Conservation (phyloP, 2,888 invertebrate species). For the Silvanus unidentatus region DNA sequence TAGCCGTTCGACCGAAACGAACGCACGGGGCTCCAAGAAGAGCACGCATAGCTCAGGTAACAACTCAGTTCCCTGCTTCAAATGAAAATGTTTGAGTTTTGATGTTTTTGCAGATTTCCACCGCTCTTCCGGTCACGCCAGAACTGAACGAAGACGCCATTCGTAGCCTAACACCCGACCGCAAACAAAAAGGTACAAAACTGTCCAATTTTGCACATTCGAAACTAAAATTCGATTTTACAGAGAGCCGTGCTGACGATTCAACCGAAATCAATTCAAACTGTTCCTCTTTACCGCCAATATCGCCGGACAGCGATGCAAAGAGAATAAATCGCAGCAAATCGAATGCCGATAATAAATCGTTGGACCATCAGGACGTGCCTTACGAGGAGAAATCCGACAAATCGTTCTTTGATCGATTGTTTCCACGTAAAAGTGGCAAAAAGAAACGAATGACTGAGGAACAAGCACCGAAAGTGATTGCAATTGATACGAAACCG, state of each 20-base stretch:
- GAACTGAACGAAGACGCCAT: constrained; percentile 72
- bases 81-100: too few relatives aligned
- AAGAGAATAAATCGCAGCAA: constrained; percentile 51
- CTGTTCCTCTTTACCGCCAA: constrained; percentile 60
- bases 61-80: too few relatives aligned
- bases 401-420: constrained; percentile 59
- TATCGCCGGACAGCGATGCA: constrained; percentile 47
- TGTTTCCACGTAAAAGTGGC: constrained; percentile 64
- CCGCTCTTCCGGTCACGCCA: constrained; percentile 64
- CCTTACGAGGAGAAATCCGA: constrained; percentile 49
- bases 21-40: constrained; percentile 69
- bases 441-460: constrained; percentile 47
- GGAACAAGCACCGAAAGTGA: constrained; percentile 3
- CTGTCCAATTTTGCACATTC: too few relatives aligned
- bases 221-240: too few relatives aligned
- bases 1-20: constrained; percentile 68
- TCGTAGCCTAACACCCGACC: constrained; percentile 59
- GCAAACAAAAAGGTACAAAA: too few relatives aligned
- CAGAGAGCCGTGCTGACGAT: too few relatives aligned
- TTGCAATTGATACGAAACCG: constrained; percentile 29
- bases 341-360: constrained; percentile 44
- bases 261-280: constrained; percentile 52
- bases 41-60: constrained; percentile 53
- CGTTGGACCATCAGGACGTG: constrained; percentile 33
- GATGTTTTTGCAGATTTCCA: constrained; percentile 18